Evolutionary conservation across 1,140 invertebrate genomes (phyloP).

Genomic region (Agraylea sexmaculata): DNA sequence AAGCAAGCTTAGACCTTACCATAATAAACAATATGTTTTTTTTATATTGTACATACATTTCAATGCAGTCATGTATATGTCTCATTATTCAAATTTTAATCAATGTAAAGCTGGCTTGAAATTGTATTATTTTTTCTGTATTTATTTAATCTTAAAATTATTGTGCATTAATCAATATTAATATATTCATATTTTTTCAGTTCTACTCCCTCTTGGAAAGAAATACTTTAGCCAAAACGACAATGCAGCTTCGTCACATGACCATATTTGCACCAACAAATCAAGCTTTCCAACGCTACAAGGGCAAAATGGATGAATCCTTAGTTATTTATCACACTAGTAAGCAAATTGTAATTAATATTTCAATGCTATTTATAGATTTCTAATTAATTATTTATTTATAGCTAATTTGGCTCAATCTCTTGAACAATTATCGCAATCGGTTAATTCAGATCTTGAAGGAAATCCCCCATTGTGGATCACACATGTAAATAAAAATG

Average conservation of each 20-base stretch:
- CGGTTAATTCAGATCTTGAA: constrained; percentile 59
- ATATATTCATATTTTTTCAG: constrained; percentile 44
- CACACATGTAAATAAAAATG: constrained; percentile 44
- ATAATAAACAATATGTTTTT: too few species aligned
- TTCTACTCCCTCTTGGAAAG: constrained; percentile 57
- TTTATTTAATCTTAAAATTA: too few species aligned
- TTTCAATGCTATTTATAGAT: background rate
- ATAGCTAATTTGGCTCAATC: constrained; percentile 58
- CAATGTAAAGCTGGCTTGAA: too few species aligned
- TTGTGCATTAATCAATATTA: too few species aligned
- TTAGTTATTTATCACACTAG: constrained; percentile 71
- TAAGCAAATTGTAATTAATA: constrained; percentile 42
- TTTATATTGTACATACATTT: too few species aligned
- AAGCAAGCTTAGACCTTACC: too few species aligned
- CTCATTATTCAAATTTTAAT: too few species aligned
- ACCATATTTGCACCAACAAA: constrained; percentile 72
- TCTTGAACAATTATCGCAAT: constrained; percentile 51
- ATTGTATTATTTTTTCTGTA: too few species aligned
- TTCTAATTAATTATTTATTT: constrained; percentile 24
- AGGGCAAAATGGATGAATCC: constrained; percentile 40
- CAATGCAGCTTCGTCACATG: constrained; percentile 52
- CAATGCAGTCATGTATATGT: too few species aligned
- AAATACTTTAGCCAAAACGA: constrained; percentile 54
- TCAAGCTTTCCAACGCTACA: constrained; percentile 59
- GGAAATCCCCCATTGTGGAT: constrained; percentile 74